These are phyloP conservation scores for Acipenser oxyrinchus DNA, from an alignment of 2,797 vertebrate genomes.

Conservation along the genomic window DNA sequence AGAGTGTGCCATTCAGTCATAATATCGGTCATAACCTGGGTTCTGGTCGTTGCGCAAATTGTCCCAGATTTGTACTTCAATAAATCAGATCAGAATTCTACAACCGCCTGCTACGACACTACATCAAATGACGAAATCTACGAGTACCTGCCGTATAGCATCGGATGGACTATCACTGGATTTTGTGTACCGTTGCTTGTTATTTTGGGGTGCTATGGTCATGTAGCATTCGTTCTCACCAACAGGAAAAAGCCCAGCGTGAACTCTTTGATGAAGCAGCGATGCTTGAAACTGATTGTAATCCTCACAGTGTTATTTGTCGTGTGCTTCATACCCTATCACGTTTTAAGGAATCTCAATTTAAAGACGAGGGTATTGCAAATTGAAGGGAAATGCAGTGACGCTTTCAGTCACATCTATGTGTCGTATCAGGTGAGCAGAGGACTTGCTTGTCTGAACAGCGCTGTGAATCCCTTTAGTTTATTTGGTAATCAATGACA, in stretches of 20 bases:
- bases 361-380: conserved; percentile 48
- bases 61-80: conserved; percentile 56
- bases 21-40: conserved; percentile 52
- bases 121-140: conserved; percentile 27
- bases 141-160: conserved; percentile 47
- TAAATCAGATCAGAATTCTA: conserved; percentile 23
- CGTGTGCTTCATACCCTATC: conserved; percentile 69
- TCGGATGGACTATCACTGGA: conserved; percentile 45
- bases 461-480: conserved; percentile 67
- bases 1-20: conserved; percentile 24
- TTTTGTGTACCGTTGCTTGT: conserved; percentile 59
- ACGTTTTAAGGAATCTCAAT: conserved; percentile 62
- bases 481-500: conserved; percentile 56
- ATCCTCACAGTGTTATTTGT: conserved; percentile 60
- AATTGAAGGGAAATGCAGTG: conserved; percentile 32
- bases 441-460: conserved; percentile 65
- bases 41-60: conserved; percentile 53
- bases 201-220: conserved; percentile 60
- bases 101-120: conserved; percentile 51
- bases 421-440: conserved; percentile 62
- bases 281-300: conserved; percentile 55
- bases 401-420: conserved; percentile 44
- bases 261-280: conserved; percentile 48
- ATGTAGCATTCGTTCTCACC: conserved; percentile 52
- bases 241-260: conserved; percentile 37